Percentiles rank a stretch among this genome's conserved stretches.
Evolutionary conservation across 2,797 vertebrate species (phyloP).

Genomic region (Nannoperca australis): DNA sequence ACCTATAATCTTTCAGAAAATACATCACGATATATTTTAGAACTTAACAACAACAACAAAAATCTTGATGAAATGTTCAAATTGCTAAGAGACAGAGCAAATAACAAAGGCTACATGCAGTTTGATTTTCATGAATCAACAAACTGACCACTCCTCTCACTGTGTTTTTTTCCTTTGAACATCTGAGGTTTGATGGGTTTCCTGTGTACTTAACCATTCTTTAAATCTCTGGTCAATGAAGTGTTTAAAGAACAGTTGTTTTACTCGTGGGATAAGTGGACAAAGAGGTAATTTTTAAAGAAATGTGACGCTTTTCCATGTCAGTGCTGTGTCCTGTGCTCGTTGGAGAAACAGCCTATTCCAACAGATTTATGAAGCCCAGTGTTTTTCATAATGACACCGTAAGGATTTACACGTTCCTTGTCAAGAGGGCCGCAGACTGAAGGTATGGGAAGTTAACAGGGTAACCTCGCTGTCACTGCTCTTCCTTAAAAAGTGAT

Average conservation of each 20-base stretch:
- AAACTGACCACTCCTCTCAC: slow-evolving; percentile 43
- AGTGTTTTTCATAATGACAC: slow-evolving; percentile 80
- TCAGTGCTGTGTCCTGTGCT: slow-evolving; percentile 39
- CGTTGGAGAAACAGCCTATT: slow-evolving; percentile 34
- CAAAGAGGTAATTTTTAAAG: slow-evolving; percentile 63
- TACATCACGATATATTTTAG: slow-evolving; percentile 2
- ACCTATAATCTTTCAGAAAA: neutral
- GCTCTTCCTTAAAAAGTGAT: slow-evolving; percentile 82
- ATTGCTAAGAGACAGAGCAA: slow-evolving; percentile 13
- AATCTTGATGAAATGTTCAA: slow-evolving; percentile 13
- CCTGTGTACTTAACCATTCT: slow-evolving; percentile 68
- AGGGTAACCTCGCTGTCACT: slow-evolving; percentile 82
- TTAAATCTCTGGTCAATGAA: slow-evolving; percentile 65
- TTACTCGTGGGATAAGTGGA: slow-evolving; percentile 56
- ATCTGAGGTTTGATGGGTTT: slow-evolving; percentile 68
- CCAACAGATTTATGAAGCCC: slow-evolving; percentile 80
- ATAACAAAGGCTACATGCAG: slow-evolving; percentile 15
- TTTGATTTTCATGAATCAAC: slow-evolving; percentile 51
- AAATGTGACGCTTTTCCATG: slow-evolving; percentile 61
- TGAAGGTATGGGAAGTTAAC: slow-evolving; percentile 77
- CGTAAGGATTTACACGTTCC: slow-evolving; percentile 79
- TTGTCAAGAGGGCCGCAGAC: slow-evolving; percentile 72
- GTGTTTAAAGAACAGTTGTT: slow-evolving; percentile 65
- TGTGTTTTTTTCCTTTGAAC: slow-evolving; percentile 36
- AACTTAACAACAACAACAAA: slow-evolving; percentile 2